Conservation (phyloP, 2,797 vertebrate species). For the Lophura swinhoii region DNA sequence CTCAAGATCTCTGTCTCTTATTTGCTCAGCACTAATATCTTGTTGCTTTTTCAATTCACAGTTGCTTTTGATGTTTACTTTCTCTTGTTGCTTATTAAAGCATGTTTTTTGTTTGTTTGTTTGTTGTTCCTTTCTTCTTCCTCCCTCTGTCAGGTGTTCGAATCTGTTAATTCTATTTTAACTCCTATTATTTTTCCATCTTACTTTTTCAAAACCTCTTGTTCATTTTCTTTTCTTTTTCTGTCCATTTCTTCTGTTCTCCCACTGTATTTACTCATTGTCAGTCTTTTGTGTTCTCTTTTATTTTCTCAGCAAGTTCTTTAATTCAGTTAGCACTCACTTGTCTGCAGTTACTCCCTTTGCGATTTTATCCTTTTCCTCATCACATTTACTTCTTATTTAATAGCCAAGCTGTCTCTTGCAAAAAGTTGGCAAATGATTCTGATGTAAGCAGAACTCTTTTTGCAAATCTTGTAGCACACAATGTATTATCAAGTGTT, state of each 20-base stretch:
- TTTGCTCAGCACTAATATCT: neutral
- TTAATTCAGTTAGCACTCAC: neutral
- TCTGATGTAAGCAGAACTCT: neutral
- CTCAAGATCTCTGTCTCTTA: neutral
- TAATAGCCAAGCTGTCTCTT: neutral
- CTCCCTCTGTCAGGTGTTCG: neutral
- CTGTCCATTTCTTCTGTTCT: neutral
- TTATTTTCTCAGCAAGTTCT: neutral
- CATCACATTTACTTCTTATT: neutral
- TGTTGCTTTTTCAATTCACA: neutral
- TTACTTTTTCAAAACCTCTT: neutral
- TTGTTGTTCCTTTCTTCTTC: neutral
- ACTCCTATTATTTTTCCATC: neutral
- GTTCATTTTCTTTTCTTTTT: neutral
- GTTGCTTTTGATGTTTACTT: neutral
- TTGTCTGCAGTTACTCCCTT: neutral
- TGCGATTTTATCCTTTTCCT: neutral
- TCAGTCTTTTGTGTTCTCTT: neutral
- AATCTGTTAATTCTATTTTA: neutral
- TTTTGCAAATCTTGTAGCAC: neutral
- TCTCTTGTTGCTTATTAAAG: neutral
- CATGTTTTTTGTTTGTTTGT: neutral
- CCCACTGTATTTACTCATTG: neutral
- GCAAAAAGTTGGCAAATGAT: neutral
- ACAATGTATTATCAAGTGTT: neutral